Conservation (phyloP, 2,113 vertebrate genomes). For the Hippocampus mohnikei region DNA sequence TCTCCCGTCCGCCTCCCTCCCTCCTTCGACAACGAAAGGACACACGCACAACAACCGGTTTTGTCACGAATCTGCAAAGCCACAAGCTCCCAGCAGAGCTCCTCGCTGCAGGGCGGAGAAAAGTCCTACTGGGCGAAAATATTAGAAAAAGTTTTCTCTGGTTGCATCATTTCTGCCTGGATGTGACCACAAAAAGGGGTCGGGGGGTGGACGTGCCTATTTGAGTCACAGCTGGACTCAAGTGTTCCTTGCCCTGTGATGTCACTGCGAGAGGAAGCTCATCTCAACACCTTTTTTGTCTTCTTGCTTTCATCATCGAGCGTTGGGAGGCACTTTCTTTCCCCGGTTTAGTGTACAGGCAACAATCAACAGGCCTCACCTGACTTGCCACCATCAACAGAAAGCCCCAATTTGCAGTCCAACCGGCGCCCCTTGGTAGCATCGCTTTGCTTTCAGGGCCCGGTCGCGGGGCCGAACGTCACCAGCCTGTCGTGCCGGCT, state of each 20-base stretch:
- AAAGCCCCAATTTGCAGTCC: too few relatives aligned
- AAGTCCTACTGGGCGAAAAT: not conserved
- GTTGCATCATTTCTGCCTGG: constrained; percentile 3
- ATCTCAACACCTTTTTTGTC: too few relatives aligned
- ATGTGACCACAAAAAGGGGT: constrained; percentile 12
- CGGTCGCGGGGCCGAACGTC: constrained; percentile 37
- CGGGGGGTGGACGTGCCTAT: not conserved
- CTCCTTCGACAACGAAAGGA: too few relatives aligned
- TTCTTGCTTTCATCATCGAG: too few relatives aligned
- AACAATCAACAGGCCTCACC: constrained; percentile 57
- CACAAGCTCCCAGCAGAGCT: not conserved
- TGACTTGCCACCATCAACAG: constrained; percentile 53
- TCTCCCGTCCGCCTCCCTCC: too few relatives aligned
- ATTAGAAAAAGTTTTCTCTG: not conserved
- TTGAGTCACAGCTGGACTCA: constrained; percentile 44
- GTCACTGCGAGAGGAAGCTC: too few relatives aligned
- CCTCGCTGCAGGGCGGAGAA: constrained; percentile 2
- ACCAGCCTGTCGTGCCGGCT: not conserved
- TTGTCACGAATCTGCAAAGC: too few relatives aligned
- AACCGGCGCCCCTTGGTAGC: too few relatives aligned
- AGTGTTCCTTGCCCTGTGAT: not conserved
- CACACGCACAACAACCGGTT: too few relatives aligned
- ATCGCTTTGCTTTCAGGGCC: too few relatives aligned
- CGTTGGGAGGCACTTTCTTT: too few relatives aligned
- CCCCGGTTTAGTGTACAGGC: too few relatives aligned